Percentiles rank a stretch among this genome's conserved stretches.
Evolutionary conservation across 2,888 invertebrate species (phyloP).

Genomic region (Morpho deidamia): DNA sequence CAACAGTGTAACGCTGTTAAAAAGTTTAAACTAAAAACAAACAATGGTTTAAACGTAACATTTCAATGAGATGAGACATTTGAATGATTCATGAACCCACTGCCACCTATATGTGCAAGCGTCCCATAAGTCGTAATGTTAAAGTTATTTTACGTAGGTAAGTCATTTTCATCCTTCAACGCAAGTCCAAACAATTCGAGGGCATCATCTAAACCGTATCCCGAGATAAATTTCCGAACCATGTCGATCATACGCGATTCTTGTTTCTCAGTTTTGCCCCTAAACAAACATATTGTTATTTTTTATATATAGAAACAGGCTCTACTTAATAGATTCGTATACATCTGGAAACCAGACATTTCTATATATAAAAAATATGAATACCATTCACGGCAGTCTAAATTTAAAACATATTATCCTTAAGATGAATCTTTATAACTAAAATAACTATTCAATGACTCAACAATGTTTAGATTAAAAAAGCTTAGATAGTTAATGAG

Average conservation of each 20-base stretch:
- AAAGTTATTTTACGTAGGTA: constrained; percentile 51
- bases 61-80: constrained; percentile 3
- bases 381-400: too few species aligned
- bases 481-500: too few species aligned
- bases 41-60: background rate
- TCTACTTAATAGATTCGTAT: too few species aligned
- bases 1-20: too few species aligned
- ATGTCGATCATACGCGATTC: constrained; percentile 47
- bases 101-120: constrained; percentile 12
- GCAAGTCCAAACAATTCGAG: constrained; percentile 55
- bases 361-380: too few species aligned
- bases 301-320: too few species aligned
- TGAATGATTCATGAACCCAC: constrained; percentile 14
- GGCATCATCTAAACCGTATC: constrained; percentile 55
- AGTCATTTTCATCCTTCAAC: constrained; percentile 43
- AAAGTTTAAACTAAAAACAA: too few species aligned
- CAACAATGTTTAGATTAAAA: too few species aligned
- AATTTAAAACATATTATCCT: too few species aligned
- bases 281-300: constrained; percentile 45
- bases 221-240: constrained; percentile 66
- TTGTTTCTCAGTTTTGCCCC: constrained; percentile 50
- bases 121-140: constrained; percentile 2
- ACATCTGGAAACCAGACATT: too few species aligned
- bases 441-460: too few species aligned
- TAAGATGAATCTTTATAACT: too few species aligned